Base-by-base conservation (phyloP, 2,888 invertebrate species). In the Zaprionus bogoriensis region DNA sequence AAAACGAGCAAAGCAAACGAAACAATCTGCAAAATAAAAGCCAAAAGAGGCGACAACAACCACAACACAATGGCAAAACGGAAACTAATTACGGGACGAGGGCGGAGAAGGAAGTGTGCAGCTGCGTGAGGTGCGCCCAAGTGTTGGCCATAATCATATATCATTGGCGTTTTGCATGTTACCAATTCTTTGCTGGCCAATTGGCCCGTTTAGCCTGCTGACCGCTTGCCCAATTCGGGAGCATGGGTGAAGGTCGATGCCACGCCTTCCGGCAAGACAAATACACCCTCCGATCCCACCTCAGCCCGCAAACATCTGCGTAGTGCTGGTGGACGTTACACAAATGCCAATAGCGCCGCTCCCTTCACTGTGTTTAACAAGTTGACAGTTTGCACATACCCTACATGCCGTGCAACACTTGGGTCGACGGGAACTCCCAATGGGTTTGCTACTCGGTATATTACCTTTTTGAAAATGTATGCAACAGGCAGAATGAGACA, bases 191-290 rank as follows among this genome's bases (percentile, higher is more conserved):
- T 46, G 54, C 54, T 58, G 50, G 38, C 36, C 53, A 51, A 45
- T 27, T 50, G 19, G 19, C 38, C 64, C 30, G 39, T 27, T 32
- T 23, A 22, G n/a, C n/a, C n/a, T 28, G 30, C 25, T n/a, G 23
- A 2, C 23, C 25, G 53, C 22, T 48, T 25, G 23, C 5, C 58
- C 57, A n/a, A n/a, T n/a, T n/a, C n/a, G n/a, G n/a, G 32, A 10
- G 9, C 17, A 61, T 60, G 55, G 75, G 72, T 78, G 68, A 81
- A 77, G 77, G 78, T 46, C 25, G 7, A 32, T 20, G 32, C 27
- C 50, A 36, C 17, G 17, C 39, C 38, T 14, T 4, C 12, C 1
- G 6, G 2, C 32, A 30, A n/a, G 2, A 12, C n/a, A n/a, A 10
- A 9, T 7, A 27, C 27, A 7, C 27, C 10, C 10, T 10, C 27